These are phyloP conservation scores for Glyptemys insculpta DNA, from an alignment of 2,797 vertebrate genomes.

Conservation along the genomic window DNA sequence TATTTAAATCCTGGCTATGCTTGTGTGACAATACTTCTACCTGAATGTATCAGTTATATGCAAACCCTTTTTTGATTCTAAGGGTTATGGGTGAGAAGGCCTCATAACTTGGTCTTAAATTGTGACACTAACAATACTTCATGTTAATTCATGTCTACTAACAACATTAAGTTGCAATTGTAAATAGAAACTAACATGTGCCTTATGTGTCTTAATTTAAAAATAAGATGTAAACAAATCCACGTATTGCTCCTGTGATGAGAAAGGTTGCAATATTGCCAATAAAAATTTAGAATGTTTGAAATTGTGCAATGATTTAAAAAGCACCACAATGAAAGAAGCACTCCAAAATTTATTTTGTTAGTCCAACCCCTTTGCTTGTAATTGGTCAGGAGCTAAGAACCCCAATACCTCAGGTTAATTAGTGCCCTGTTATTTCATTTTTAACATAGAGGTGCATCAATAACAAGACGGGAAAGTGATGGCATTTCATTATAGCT, in stretches of 20 bases:
- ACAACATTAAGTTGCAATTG: not conserved
- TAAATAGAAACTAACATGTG: not conserved
- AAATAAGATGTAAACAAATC: not conserved
- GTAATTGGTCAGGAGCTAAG: not conserved
- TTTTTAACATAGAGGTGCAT: not conserved
- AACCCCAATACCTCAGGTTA: not conserved
- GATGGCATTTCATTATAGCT: not conserved
- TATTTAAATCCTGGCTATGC: not conserved
- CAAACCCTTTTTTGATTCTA: not conserved
- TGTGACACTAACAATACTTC: not conserved
- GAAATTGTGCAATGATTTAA: not conserved
- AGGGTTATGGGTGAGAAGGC: not conserved
- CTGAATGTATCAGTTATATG: not conserved
- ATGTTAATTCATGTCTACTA: not conserved
- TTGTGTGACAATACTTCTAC: not conserved
- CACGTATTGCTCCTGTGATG: not conserved
- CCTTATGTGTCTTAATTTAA: not conserved
- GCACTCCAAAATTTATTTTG: not conserved
- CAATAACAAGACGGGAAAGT: not conserved
- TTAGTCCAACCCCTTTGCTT: not conserved
- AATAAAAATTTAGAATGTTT: not conserved
- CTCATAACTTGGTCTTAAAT: not conserved
- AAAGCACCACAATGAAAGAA: not conserved
- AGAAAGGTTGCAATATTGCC: not conserved
- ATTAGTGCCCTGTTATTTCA: not conserved